These are phyloP conservation scores for Steromphala cineraria DNA, from an alignment of 2,888 invertebrate genomes.

Conservation along the genomic window DNA sequence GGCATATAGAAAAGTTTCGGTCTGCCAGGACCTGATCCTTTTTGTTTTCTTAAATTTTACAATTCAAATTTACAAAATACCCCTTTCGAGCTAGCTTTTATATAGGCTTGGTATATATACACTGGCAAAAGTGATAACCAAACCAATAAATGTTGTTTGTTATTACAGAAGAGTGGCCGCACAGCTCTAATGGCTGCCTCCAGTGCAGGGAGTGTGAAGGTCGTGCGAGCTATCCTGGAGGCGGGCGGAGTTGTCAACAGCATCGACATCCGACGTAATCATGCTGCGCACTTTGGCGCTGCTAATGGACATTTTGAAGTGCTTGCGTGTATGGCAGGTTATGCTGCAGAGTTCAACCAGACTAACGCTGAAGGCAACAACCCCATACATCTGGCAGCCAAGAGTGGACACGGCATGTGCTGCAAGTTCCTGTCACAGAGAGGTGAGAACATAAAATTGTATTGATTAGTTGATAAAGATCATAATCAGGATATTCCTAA, in stretches of 20 bases:
- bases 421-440: slow-evolving; percentile 74
- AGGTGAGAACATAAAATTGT: slow-evolving; percentile 52
- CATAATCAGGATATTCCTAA: too few species aligned
- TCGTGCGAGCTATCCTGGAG: slow-evolving; percentile 70
- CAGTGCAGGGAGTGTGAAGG: slow-evolving; percentile 71
- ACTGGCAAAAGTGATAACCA: too few species aligned
- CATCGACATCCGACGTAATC: slow-evolving; percentile 62
- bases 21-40: too few species aligned
- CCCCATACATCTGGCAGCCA: slow-evolving; percentile 73
- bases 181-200: slow-evolving; percentile 75
- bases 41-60: too few species aligned
- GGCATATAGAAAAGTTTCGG: too few species aligned
- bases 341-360: slow-evolving; percentile 73
- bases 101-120: too few species aligned
- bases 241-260: slow-evolving; percentile 64
- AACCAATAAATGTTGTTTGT: not conserved
- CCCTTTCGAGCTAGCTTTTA: too few species aligned
- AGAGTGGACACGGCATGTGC: slow-evolving; percentile 69
- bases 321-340: slow-evolving; percentile 69
- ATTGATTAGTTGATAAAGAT: too few species aligned
- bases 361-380: slow-evolving; percentile 71
- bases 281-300: slow-evolving; percentile 74
- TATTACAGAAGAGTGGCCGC: slow-evolving; percentile 66
- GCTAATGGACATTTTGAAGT: slow-evolving; percentile 68
- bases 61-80: too few species aligned